Base-by-base conservation (phyloP, 2,113 vertebrate species). In the Axis porcinus region DNA sequence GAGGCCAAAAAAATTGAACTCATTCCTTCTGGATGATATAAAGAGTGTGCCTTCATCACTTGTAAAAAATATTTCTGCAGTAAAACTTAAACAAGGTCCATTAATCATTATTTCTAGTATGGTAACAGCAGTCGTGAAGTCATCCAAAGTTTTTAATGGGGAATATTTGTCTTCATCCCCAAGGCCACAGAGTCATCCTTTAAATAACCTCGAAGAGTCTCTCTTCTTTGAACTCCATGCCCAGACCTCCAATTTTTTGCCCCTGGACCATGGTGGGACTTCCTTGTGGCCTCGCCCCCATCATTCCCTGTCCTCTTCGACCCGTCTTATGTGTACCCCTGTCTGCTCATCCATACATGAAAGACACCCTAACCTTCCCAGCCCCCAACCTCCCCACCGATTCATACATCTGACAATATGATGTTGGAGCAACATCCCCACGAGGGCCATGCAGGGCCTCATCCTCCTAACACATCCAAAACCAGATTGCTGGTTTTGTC, bases 21-120 rank as follows among this genome's bases (percentile, higher is more conserved):
- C 40, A 86, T 94, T 94, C 28, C 2, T 91, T 93, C 89, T n/a
- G 27, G 30, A 55, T 57, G 55, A 54, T 82, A 36, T 55, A 52
- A 89, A 84, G 62, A 2, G 14, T 45, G 21, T 60, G 47, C 74
- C 88, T 57, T 79, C 7, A 47, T 95, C 23, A 82, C 36, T 67
- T 91, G 7, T 95, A 82, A 91, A 91, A 67, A 27, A 27, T 62
- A 92, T 45, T 87, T 92, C 81, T 95, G 15, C 14, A 81, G 36
- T 70, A 36, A 70, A 82, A 91, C 40, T 83, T 88, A 85, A 87
- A 28, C 21, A 76, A 43, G 23, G 83, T 45, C 57, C 9, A 36
- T 89, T 76, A 62, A 60, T 89, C 36, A 67, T 74, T 86, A 96
- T 81, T 94, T 92, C 21, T 6, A 27, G 36, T 5, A 15, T 86